Conservation (phyloP, 2,797 vertebrate genomes). For the Sphenodon punctatus region DNA sequence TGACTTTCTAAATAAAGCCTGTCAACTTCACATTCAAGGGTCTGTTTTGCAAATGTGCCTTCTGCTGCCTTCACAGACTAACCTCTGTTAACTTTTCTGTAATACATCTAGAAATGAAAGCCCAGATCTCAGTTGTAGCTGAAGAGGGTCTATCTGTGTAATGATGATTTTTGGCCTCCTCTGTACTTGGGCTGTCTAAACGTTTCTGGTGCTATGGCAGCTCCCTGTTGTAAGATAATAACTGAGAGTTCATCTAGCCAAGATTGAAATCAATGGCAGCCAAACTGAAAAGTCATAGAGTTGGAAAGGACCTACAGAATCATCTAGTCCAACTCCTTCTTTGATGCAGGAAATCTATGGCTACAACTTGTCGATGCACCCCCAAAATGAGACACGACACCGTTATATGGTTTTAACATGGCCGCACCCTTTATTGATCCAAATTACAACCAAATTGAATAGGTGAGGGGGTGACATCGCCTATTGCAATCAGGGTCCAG, state of each 20-base stretch:
- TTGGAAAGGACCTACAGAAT: too few relatives aligned
- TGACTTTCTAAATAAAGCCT: slow-evolving; percentile 73
- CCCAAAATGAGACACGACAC: too few relatives aligned
- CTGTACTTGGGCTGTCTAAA: background rate
- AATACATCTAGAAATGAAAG: slow-evolving; percentile 10
- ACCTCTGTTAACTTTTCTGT: slow-evolving; percentile 1
- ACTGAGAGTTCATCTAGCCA: background rate
- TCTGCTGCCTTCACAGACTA: slow-evolving; percentile 14
- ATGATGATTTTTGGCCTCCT: background rate
- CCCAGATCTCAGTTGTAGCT: background rate
- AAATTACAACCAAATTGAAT: too few relatives aligned
- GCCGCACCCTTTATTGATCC: too few relatives aligned
- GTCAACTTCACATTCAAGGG: slow-evolving; percentile 51
- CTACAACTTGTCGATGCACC: too few relatives aligned
- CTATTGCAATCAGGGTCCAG: too few relatives aligned
- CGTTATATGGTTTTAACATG: too few relatives aligned
- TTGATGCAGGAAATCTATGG: too few relatives aligned
- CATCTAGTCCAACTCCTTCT: too few relatives aligned
- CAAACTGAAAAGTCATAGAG: background rate
- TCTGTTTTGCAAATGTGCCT: slow-evolving; percentile 48
- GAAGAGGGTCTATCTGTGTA: too few relatives aligned
- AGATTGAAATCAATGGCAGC: background rate
- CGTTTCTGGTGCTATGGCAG: background rate
- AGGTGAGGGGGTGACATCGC: too few relatives aligned
- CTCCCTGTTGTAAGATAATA: rapidly evolving